Evolutionary conservation across 2,113 vertebrate species (phyloP), one percentile per base, ranked within the genome.

Genomic region (Saccopteryx bilineata): DNA sequence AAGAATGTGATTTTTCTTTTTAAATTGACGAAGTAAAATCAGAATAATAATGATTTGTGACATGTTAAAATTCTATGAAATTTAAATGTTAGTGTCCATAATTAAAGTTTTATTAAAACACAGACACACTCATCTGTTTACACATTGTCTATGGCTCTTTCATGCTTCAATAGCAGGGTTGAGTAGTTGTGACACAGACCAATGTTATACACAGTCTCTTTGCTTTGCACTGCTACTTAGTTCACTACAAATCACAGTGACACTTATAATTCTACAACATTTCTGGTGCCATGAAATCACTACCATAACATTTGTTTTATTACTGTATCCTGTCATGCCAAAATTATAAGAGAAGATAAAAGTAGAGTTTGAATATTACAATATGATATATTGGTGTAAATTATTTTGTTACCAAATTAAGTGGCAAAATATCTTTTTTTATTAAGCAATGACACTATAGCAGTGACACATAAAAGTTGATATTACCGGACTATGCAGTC

Each of bases 371-470:
- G 24, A 88, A 54, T 48, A 50, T 54, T 76, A 4, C 26, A 81
- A 4, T 69, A 18, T 19, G 33, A 2, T 23, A 48, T 33, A 86
- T 72, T 50, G 9, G 56, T 93, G 9, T 61, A 8, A 24, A 74
- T 74, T 82, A 91, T 79, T 68, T 94, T 2, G 33, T 58, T 83
- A 50, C 86, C 65, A 82, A 90, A 85, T 89, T 31, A 83, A 33
- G 63, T 60, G 5, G 18, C 56, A 82, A 96, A 86, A 90, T 46
- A 12, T 56, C 9, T 61, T 48, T 19, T 52, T 33, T 86, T 52
- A 61, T 54, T 33, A 76, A 93, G 46, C 33, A 93, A 17, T 74
- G 50, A 61, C 28, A 72, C 24, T 6, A 10, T 31, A 33, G 5
- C 5, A 58, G 19, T 71, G 60, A 4, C 58, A 76, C 76, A 63